A percentile compares a stretch with the other conserved stretches of the same genome.
Conservation (phyloP, 2,113 vertebrate genomes). For the Okapia johnstoni region DNA sequence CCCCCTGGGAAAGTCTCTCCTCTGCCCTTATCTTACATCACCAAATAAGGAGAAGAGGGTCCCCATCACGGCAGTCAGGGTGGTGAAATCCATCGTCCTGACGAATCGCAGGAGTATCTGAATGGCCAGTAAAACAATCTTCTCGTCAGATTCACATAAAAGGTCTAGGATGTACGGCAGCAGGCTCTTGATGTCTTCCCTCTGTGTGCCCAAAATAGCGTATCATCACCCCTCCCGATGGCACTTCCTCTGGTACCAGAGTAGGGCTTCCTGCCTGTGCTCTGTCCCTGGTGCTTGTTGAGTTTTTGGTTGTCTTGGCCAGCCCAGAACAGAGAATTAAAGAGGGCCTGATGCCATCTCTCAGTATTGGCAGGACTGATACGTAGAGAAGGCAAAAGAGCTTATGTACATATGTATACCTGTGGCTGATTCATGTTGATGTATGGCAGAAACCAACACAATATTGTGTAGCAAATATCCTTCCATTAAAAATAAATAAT, state of each 20-base stretch:
- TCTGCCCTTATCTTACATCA: slow-evolving; percentile 62
- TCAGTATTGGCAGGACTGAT: not conserved
- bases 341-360: not conserved
- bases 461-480: not conserved
- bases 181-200: slow-evolving; percentile 53
- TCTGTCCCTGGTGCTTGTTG: not conserved
- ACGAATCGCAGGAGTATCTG: slow-evolving; percentile 45
- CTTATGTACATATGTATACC: not conserved
- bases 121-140: slow-evolving; percentile 61
- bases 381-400: not conserved
- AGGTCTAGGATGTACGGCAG: slow-evolving; percentile 35
- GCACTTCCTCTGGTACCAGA: not conserved
- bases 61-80: slow-evolving; percentile 36
- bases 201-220: slow-evolving; percentile 46
- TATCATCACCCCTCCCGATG: not conserved
- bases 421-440: not conserved
- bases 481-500: not conserved
- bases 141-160: slow-evolving; percentile 33
- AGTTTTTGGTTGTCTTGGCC: not conserved
- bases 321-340: not conserved
- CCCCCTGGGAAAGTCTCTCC: not conserved
- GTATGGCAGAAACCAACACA: not conserved
- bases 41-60: slow-evolving; percentile 57
- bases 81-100: slow-evolving; percentile 37
- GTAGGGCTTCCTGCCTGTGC: not conserved